A percentile compares a stretch with the other conserved stretches of the same genome.
Evolutionary conservation across 2,113 vertebrate genomes (phyloP).

Genomic region (Nycticryphes semicollaris): DNA sequence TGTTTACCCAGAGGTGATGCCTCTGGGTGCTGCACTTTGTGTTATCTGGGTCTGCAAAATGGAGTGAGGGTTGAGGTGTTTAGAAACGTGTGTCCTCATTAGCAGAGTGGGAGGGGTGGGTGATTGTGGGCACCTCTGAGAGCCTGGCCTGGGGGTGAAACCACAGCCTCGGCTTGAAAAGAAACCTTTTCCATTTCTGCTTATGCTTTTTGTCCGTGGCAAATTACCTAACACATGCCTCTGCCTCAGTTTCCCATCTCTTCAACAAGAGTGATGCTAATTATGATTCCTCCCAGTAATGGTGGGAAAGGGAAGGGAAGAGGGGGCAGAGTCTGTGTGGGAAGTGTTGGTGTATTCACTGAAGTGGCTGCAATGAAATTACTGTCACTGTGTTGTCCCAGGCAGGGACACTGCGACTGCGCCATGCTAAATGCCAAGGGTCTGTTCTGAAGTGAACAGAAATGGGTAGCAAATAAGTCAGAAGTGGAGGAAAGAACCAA

Average conservation of each 20-base stretch:
- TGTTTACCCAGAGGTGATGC: neutral
- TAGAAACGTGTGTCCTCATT: neutral
- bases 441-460: neutral
- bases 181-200: neutral
- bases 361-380: neutral
- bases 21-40: neutral
- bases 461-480: neutral
- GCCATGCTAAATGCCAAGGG: neutral
- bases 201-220: neutral
- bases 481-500: neutral
- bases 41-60: neutral
- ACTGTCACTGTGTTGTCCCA: neutral
- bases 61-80: neutral
- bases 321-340: neutral
- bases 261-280: neutral
- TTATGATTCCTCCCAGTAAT: neutral
- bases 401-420: neutral
- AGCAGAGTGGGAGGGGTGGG: neutral
- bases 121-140: neutral
- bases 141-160: neutral
- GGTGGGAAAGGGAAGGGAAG: neutral
- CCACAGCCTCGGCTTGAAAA: neutral
- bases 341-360: rapidly evolving
- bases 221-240: neutral
- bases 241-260: neutral